These are phyloP conservation scores for Lypha dubia DNA, from an alignment of 2,888 invertebrate genomes.

Conservation along the genomic window DNA sequence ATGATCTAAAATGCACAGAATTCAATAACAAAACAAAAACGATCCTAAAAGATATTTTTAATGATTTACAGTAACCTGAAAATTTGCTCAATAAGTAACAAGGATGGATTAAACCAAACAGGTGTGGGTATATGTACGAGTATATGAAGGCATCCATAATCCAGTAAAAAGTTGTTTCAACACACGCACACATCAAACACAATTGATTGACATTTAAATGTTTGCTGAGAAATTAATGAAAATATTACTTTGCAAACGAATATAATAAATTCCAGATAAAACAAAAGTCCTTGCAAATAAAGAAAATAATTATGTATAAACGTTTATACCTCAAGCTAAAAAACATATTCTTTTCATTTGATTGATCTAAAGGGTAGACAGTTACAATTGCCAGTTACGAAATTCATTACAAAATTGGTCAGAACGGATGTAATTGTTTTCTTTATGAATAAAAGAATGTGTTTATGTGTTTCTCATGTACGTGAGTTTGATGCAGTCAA, in stretches of 20 bases:
- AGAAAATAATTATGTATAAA: background rate
- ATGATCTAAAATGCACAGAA: no score
- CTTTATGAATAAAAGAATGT: constrained; percentile 53
- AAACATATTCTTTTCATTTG: constrained; percentile 66
- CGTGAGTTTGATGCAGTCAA: constrained; percentile 46
- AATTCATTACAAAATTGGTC: constrained; percentile 55
- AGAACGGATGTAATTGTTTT: constrained; percentile 63
- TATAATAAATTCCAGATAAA: background rate
- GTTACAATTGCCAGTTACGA: constrained; percentile 74
- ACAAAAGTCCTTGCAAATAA: background rate
- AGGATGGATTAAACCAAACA: background rate
- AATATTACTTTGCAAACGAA: background rate
- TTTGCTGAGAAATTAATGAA: constrained; percentile 41
- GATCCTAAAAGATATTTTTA: no score
- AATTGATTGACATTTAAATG: constrained; percentile 36
- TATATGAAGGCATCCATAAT: background rate
- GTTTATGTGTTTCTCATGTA: constrained; percentile 34
- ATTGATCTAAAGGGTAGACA: constrained; percentile 81
- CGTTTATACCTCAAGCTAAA: constrained; percentile 10
- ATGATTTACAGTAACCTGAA: background rate
- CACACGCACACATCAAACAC: constrained; percentile 2
- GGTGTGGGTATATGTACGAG: background rate
- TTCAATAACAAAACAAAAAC: no score
- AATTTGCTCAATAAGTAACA: background rate
- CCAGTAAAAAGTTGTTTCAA: background rate